These are phyloP conservation scores for Tetramorium parvispinum DNA, from an alignment of 1,140 invertebrate species.

Conservation along the genomic window DNA sequence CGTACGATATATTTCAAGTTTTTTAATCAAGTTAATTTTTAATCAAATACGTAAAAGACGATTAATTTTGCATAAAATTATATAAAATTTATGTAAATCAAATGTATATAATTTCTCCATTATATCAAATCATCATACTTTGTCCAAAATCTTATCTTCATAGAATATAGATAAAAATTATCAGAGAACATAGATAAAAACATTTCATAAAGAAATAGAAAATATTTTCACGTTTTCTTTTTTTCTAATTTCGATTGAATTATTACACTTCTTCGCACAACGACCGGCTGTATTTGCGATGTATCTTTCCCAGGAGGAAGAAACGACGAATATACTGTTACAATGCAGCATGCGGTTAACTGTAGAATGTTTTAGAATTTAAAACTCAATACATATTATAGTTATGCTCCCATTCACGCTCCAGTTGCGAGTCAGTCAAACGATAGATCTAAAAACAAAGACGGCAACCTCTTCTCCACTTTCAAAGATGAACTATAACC, in stretches of 20 bases:
- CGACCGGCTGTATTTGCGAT: not conserved
- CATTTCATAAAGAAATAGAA: not conserved
- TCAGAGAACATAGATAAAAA: not conserved
- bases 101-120: not conserved
- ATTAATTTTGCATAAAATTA: not conserved
- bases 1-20: not conserved
- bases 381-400: conserved; percentile 41
- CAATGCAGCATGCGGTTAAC: conserved; percentile 70
- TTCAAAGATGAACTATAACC: not conserved
- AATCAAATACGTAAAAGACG: not conserved
- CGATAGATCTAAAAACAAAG: conserved; percentile 17
- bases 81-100: not conserved
- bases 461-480: not conserved
- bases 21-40: too few species aligned
- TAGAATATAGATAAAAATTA: too few species aligned
- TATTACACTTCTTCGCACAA: conserved; percentile 55
- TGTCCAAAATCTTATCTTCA: not conserved
- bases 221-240: conserved; percentile 16
- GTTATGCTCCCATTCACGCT: conserved; percentile 26
- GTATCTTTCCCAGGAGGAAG: not conserved
- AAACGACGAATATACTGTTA: conserved; percentile 72
- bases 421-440: not conserved
- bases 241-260: conserved; percentile 4
- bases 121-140: not conserved
- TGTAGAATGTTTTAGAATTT: conserved; percentile 71